Evolutionary conservation across 2,888 invertebrate species (phyloP), one percentile per base, ranked within the genome.

Genomic region (Sicus ferrugineus): DNA sequence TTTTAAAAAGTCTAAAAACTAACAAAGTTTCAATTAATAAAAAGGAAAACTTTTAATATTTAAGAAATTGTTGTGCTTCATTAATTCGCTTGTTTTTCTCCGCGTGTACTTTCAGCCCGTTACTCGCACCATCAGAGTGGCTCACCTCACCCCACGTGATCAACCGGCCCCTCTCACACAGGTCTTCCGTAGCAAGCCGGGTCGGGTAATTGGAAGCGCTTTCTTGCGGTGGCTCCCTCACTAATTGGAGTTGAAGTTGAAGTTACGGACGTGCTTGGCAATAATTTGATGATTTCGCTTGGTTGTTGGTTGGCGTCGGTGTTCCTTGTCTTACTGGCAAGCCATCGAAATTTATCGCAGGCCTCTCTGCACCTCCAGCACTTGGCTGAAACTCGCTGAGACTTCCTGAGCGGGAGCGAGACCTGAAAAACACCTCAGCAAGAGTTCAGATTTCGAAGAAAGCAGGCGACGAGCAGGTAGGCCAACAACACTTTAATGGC

Each of bases 241-340:
- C 48, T 63, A 63, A 63, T 63, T 63, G 63, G 63, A 63, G 63
- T 61, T 38, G 38, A 34, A 59, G 59, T 38, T 34, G 38, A 61
- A 59, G 59, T 59, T 59, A 59, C 21, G 34, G 31, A 61, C 61
- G 61, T 61, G 61, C 61, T 61, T 61, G 21, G 26, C 38, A 61
- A 61, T 61, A 61, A 61, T 61, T 61, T 61, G 61, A 42, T 42
- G 38, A 23, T 61, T 11, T 21, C 14, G n/a, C 2, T 6, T 6
- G 30, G 61, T 61, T 42, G 66, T 30, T 28, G 52, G 28, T 56
- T 48, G 56, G 16, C 48, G 28, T 6, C 50, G 28, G 14, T 19
- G 19, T 23, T 52, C 31, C 61, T 31, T 48, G n/a, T 52, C 9
- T 23, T 54, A 26, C 28, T 54, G 21, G 42, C 21, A 26, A 16